Percentiles rank a stretch among this genome's conserved stretches.
Conservation (phyloP, 2,113 vertebrate species). For the Cebus imitator region DNA sequence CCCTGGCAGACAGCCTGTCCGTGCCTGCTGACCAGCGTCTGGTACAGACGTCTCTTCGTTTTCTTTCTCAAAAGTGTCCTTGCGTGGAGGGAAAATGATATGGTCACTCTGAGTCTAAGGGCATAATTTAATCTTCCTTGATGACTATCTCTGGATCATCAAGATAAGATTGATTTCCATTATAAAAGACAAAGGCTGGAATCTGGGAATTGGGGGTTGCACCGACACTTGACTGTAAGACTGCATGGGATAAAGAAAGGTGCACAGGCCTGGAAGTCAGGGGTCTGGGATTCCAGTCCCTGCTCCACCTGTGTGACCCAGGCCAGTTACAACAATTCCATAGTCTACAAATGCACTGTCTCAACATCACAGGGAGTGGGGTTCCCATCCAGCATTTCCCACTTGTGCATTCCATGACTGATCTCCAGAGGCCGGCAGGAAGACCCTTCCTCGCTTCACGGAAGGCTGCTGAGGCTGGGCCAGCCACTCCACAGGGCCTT, state of each 20-base stretch:
- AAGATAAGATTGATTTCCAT: accelerated
- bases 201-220: too few species aligned
- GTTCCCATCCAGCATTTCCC: too few species aligned
- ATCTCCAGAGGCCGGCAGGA: background rate
- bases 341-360: background rate
- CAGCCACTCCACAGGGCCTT: too few species aligned
- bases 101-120: background rate
- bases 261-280: background rate
- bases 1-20: accelerated
- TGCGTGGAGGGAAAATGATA: background rate
- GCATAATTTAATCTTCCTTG: background rate
- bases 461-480: background rate
- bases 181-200: background rate
- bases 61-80: background rate
- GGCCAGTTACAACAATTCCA: background rate
- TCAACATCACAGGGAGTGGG: background rate
- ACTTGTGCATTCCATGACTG: background rate
- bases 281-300: background rate
- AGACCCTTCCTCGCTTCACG: accelerated
- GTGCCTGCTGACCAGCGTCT: accelerated
- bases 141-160: background rate
- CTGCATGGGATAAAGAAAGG: accelerated
- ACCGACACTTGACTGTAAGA: accelerated
- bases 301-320: background rate
- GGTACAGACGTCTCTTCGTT: accelerated